Percentiles rank a stretch among this genome's conserved stretches.
phyloP scores from a whole-genome alignment of 2,113 vertebrate species.

The Tachycineta bicolor region DNA sequence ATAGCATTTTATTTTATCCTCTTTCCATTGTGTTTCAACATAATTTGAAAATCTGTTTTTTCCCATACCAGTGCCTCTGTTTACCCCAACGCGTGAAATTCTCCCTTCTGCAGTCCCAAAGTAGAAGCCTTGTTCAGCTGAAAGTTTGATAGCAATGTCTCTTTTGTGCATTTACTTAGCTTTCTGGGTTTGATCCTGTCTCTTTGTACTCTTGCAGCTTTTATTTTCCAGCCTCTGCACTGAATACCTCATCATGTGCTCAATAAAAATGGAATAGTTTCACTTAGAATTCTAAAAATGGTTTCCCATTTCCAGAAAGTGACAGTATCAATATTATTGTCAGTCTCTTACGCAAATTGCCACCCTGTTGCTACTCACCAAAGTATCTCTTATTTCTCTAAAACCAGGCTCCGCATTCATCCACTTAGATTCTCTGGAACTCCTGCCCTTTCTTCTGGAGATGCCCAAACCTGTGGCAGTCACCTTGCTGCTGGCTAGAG shows the following conservation, averaged over 20 bases:
- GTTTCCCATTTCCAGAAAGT: constrained; percentile 20
- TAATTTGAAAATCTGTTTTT: not conserved
- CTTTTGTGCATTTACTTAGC: not conserved
- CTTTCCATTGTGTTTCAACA: not conserved
- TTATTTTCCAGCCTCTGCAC: not conserved
- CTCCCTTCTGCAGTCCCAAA: not conserved
- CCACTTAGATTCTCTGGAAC: not conserved
- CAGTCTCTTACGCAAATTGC: constrained; percentile 5
- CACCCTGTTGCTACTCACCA: not conserved
- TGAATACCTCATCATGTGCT: not conserved
- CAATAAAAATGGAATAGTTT: constrained; percentile 37
- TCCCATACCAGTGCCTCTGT: not conserved
- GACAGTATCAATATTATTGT: not conserved
- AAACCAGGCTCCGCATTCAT: not conserved
- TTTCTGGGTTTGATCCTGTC: not conserved
- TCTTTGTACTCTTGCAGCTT: not conserved
- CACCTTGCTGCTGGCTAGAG: not conserved
- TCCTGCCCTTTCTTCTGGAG: not conserved
- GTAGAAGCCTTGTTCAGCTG: not conserved
- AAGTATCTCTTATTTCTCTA: not conserved
- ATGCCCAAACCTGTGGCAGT: not conserved
- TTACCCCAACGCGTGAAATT: not conserved
- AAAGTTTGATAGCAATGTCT: not conserved
- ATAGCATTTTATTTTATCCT: not conserved
- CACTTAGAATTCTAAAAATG: constrained; percentile 43